Evolutionary conservation across 1,140 invertebrate species (phyloP).

Genomic region (Octopus bimaculoides): DNA sequence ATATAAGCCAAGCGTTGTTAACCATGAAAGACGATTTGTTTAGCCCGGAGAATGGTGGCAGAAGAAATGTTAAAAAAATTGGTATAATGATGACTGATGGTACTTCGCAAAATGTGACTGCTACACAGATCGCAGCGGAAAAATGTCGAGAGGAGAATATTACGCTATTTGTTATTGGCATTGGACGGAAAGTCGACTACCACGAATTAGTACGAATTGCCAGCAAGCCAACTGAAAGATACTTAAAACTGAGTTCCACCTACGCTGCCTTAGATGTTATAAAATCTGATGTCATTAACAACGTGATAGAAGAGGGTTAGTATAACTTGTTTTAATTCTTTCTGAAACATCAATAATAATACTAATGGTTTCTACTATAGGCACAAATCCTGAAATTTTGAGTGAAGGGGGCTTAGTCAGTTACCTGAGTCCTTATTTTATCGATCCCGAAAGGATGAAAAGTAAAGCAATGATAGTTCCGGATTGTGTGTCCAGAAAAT

Average conservation of each 20-base stretch:
- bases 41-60: conserved; percentile 24
- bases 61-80: conserved; percentile 31
- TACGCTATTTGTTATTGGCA: conserved; percentile 41
- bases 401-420: too few relatives aligned
- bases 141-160: conserved; percentile 19
- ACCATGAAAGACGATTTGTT: conserved; percentile 34
- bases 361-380: too few relatives aligned
- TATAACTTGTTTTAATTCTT: neutral
- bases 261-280: neutral
- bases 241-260: neutral
- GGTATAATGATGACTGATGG: conserved; percentile 49
- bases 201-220: conserved; percentile 38
- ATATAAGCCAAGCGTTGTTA: conserved; percentile 29
- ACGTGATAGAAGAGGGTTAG: neutral
- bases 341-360: too few relatives aligned
- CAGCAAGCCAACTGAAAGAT: neutral
- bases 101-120: conserved; percentile 32
- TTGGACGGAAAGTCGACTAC: conserved; percentile 32
- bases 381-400: too few relatives aligned
- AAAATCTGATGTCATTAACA: neutral
- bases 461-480: too few relatives aligned
- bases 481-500: too few relatives aligned
- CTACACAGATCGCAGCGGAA: conserved; percentile 33
- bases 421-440: too few relatives aligned
- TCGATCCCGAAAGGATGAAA: too few relatives aligned